These are phyloP conservation scores for Pygoscelis adeliae DNA, from an alignment of 2,113 vertebrate genomes.

Conservation along the genomic window DNA sequence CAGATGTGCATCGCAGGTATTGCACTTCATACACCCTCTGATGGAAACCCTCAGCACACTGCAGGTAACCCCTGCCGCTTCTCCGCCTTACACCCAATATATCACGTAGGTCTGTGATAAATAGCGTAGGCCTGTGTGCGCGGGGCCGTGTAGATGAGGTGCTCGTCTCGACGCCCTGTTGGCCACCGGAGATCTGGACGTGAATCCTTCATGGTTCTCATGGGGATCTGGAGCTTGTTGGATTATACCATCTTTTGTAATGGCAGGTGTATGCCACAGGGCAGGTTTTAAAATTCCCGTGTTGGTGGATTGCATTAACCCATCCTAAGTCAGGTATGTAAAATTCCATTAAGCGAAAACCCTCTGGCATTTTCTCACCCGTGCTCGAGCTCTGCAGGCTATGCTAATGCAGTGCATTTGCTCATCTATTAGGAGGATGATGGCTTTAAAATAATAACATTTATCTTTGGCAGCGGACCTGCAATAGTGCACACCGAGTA, in stretches of 20 bases:
- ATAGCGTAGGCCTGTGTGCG: fast-evolving
- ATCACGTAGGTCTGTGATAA: fast-evolving
- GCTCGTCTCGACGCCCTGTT: background rate
- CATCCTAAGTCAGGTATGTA: conserved; percentile 72
- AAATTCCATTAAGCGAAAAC: conserved; percentile 70
- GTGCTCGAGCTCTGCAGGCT: conserved; percentile 57
- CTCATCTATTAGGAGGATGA: conserved; percentile 68
- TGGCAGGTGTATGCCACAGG: conserved; percentile 63
- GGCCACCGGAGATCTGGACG: background rate
- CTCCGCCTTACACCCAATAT: background rate
- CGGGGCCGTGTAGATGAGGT: background rate
- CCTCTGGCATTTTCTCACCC: conserved; percentile 62
- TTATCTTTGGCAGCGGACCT: conserved; percentile 63
- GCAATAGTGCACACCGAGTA: conserved; percentile 22
- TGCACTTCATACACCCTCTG: background rate
- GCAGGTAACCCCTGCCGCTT: background rate
- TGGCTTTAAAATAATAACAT: conserved; percentile 70
- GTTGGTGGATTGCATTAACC: conserved; percentile 66
- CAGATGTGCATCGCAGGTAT: background rate
- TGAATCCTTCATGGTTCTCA: background rate
- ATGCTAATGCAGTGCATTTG: conserved; percentile 54
- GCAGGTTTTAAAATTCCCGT: conserved; percentile 65
- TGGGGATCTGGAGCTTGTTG: conserved; percentile 6
- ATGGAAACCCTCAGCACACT: background rate
- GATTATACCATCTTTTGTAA: conserved; percentile 65